Conservation (phyloP, 2,113 vertebrate genomes). For the Okapia johnstoni region DNA sequence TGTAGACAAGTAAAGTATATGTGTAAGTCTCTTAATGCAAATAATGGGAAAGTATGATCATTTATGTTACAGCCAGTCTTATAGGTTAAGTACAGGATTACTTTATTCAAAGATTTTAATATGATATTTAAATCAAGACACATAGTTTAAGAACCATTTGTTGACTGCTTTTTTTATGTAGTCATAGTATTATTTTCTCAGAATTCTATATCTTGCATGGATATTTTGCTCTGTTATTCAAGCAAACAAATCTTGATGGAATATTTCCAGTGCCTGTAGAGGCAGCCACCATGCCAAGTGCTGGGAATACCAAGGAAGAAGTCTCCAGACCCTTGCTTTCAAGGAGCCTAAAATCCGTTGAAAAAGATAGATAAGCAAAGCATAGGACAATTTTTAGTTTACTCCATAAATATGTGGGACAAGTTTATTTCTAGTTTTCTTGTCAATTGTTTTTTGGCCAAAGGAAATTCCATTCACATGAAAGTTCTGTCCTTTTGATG, state of each 20-base stretch:
- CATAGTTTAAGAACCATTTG: neutral
- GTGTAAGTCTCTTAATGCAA: neutral
- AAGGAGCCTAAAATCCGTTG: neutral
- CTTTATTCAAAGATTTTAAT: neutral
- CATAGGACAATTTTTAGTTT: neutral
- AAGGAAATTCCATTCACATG: neutral
- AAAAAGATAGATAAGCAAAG: neutral
- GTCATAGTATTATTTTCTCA: neutral
- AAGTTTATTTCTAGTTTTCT: conserved; percentile 42
- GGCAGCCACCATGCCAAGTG: neutral
- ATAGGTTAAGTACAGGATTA: neutral
- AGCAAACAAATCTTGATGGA: neutral
- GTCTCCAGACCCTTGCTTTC: neutral
- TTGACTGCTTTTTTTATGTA: neutral
- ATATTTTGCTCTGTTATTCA: neutral
- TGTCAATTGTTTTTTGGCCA: conserved; percentile 33
- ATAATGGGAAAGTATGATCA: neutral
- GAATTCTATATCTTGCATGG: neutral
- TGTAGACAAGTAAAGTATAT: neutral
- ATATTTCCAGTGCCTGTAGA: neutral
- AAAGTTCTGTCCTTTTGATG: conserved; percentile 62
- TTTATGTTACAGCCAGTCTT: neutral
- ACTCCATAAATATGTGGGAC: neutral
- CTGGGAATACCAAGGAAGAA: neutral
- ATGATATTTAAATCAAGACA: neutral